These are phyloP conservation scores for Loris lydekkerianus DNA, from an alignment of 2,797 vertebrate species.

Conservation along the genomic window DNA sequence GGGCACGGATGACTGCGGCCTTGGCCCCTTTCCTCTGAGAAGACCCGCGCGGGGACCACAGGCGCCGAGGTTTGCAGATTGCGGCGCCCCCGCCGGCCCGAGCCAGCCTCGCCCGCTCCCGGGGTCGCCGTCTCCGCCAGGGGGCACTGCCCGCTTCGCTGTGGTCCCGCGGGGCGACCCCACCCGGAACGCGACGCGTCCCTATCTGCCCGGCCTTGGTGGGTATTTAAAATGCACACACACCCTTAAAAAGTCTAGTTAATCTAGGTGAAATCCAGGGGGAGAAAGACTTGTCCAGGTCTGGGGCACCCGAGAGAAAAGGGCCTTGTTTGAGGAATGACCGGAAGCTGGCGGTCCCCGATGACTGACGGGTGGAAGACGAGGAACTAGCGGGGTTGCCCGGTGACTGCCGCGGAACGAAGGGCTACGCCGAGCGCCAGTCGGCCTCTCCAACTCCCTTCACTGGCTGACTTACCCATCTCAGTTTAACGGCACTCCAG, in stretches of 20 bases:
- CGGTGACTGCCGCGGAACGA: not conserved
- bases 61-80: not conserved
- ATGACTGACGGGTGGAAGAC: not conserved
- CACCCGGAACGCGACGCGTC: not conserved
- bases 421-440: not conserved
- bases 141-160: not conserved
- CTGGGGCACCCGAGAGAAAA: not conserved
- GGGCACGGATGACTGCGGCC: not conserved
- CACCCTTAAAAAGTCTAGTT: not conserved
- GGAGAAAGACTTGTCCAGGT: not conserved
- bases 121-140: not conserved
- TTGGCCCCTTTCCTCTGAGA: not conserved
- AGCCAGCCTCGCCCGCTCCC: accelerated
- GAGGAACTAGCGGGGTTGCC: not conserved
- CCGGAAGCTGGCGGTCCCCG: not conserved
- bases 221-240: not conserved
- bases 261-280: not conserved
- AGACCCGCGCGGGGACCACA: accelerated
- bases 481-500: not conserved
- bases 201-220: not conserved
- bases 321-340: not conserved
- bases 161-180: accelerated
- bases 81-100: not conserved
- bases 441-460: not conserved
- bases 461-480: not conserved